These are phyloP conservation scores for Hippocampus guttulatus DNA, from an alignment of 2,113 vertebrate species.

Conservation along the genomic window DNA sequence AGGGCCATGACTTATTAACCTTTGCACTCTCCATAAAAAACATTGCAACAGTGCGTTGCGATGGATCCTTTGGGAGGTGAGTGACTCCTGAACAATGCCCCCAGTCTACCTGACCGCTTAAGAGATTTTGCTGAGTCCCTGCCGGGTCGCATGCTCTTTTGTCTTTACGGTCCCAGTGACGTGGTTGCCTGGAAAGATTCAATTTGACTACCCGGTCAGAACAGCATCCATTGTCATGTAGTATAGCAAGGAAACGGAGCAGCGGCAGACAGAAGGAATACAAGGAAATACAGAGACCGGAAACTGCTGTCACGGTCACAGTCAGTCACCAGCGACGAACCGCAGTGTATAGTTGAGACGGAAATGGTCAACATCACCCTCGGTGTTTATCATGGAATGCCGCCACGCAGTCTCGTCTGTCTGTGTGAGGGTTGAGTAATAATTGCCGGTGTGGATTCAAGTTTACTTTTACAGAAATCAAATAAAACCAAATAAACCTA, in stretches of 20 bases:
- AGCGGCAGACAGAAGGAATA: conserved; percentile 6
- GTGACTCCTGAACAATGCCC: conserved; percentile 37
- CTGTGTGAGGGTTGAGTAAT: conserved; percentile 18
- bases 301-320: conserved; percentile 63
- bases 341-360: conserved; percentile 38
- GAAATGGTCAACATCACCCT: conserved; percentile 49
- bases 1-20: conserved; percentile 25
- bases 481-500: conserved; percentile 10
- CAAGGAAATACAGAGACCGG: conserved; percentile 58
- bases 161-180: conserved; percentile 48
- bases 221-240: conserved; percentile 49
- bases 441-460: conserved; percentile 7
- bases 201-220: conserved; percentile 24
- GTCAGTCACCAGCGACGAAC: conserved; percentile 50
- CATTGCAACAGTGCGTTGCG: conserved; percentile 21
- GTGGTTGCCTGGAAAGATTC: conserved; percentile 29
- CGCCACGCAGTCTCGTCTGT: conserved; percentile 46
- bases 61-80: conserved; percentile 7
- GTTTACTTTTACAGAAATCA: conserved; percentile 22
- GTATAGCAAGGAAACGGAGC: conserved; percentile 23
- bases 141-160: conserved; percentile 36
- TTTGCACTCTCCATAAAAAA: conserved; percentile 15
- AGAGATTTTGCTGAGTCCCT: not conserved
- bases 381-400: conserved; percentile 48
- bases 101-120: not conserved